Conservation (phyloP, 2,113 vertebrate species). For the Macaca fascicularis region T2T-MFA8v1.1 NC_088378.1:93033001-93033500, state of each 20-base stretch:
- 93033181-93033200: not conserved
- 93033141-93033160: not conserved
- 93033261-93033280: not conserved
- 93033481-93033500: not conserved
- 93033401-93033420: not conserved
- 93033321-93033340: not conserved
- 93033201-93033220: slow-evolving; percentile 9
- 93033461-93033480: slow-evolving; percentile 5
- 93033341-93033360: not conserved
- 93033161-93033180: not conserved
- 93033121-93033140: no score
- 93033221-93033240: not conserved
- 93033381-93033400: not conserved
- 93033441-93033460: not conserved
- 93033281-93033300: not conserved
- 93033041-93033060: no score
- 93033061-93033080: no score
- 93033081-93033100: no score
- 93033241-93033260: not conserved
- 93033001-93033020: not conserved
- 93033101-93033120: no score
- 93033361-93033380: not conserved
- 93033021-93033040: not conserved
- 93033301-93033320: not conserved
- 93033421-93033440: not conserved